Conservation (phyloP, 53 echinoderm and acorn worm genomes). For the Paracentrotus lividus region DNA sequence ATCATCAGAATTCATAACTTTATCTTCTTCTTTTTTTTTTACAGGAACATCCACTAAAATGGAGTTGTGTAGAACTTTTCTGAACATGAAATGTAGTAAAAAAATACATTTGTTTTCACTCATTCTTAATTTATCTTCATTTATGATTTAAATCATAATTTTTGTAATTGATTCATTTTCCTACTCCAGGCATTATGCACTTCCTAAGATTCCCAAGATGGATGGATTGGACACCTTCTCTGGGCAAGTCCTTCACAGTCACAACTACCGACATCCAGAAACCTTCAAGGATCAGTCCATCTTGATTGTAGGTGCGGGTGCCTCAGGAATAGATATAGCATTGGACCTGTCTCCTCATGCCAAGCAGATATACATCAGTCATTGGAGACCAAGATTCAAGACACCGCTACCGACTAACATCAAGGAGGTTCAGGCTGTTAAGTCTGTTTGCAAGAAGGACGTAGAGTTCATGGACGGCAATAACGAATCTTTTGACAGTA, state of each 20-base stretch:
- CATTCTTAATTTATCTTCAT: neutral
- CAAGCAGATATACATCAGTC: slow-evolving; percentile 79
- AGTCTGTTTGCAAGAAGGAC: slow-evolving; percentile 51
- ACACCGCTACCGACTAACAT: slow-evolving; percentile 78
- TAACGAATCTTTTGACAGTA: slow-evolving; percentile 72
- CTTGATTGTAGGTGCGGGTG: slow-evolving; percentile 84
- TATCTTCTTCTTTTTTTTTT: too few relatives aligned
- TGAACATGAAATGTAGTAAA: too few relatives aligned
- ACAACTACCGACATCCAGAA: slow-evolving; percentile 87
- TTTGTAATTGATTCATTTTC: neutral
- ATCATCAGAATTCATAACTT: too few relatives aligned
- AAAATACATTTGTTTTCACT: too few relatives aligned
- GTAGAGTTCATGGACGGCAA: slow-evolving; percentile 78
- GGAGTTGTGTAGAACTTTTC: too few relatives aligned
- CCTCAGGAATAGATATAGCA: slow-evolving; percentile 83
- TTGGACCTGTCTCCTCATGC: slow-evolving; percentile 74
- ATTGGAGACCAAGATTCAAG: slow-evolving; percentile 66
- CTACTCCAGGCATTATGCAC: slow-evolving; percentile 81
- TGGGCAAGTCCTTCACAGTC: slow-evolving; percentile 86
- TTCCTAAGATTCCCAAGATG: slow-evolving; percentile 79
- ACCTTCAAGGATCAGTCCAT: slow-evolving; percentile 77
- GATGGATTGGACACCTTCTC: slow-evolving; percentile 83
- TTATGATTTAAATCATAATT: neutral
- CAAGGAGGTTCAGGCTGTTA: slow-evolving; percentile 73
- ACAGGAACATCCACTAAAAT: too few relatives aligned